Evolutionary conservation across 2,113 vertebrate genomes (phyloP).

Genomic region (Hyla sarda): DNA sequence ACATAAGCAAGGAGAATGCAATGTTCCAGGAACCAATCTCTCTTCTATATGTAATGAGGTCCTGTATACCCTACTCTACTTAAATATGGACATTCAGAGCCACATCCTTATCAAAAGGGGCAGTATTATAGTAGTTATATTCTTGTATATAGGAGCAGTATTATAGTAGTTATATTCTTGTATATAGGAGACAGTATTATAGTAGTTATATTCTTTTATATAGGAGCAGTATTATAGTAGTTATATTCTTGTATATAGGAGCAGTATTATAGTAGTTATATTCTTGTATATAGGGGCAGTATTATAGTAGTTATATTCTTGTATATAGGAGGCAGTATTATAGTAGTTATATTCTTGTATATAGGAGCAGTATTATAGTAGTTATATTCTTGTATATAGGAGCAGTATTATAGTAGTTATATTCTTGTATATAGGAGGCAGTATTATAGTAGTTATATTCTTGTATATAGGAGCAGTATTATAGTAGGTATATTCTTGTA

Average conservation of each 20-base stretch:
- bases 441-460: slow-evolving; percentile 18
- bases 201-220: too few species aligned
- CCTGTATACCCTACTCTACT: too few species aligned
- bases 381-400: background rate
- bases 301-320: background rate
- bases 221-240: slow-evolving; percentile 1
- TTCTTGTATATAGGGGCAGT: background rate
- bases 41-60: background rate
- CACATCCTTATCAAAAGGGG: background rate
- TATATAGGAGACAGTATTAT: background rate
- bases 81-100: background rate
- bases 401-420: background rate
- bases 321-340: background rate
- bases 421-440: background rate
- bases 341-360: slow-evolving; percentile 10
- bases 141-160: background rate
- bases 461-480: background rate
- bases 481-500: background rate
- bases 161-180: background rate
- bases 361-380: background rate
- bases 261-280: slow-evolving; percentile 9
- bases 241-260: background rate
- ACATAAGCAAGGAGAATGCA: background rate
- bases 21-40: background rate
- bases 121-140: background rate